Evolutionary conservation across 2,113 vertebrate species (phyloP).

Genomic region (Columbina picui): DNA sequence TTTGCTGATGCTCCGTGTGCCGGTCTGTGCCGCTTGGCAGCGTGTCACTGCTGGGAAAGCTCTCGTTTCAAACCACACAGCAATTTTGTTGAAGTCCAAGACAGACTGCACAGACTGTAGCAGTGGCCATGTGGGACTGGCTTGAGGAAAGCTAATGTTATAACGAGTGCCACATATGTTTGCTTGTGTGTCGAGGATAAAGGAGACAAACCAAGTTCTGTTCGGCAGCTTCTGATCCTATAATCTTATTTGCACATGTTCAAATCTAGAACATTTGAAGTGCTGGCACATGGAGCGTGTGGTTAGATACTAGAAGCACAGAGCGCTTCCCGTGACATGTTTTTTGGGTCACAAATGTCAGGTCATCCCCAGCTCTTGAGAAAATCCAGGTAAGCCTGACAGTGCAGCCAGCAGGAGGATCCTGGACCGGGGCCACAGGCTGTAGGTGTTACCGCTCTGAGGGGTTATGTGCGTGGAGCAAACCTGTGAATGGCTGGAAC

Average conservation of each 20-base stretch:
- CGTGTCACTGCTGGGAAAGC: neutral
- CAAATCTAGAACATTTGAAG: neutral
- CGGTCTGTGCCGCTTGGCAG: neutral
- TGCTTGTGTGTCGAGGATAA: neutral
- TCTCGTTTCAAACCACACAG: neutral
- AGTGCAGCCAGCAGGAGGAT: neutral
- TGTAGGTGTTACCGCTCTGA: neutral
- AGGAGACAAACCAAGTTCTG: neutral
- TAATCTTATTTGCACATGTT: neutral
- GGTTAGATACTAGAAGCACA: neutral
- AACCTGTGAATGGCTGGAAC: neutral
- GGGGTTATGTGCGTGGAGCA: neutral
- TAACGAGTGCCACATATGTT: neutral
- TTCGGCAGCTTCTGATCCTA: neutral
- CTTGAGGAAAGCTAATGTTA: neutral
- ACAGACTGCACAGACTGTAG: neutral
- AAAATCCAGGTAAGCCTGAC: neutral
- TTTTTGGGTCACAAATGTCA: accelerated
- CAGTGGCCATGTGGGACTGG: neutral
- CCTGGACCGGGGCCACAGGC: neutral
- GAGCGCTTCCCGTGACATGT: accelerated
- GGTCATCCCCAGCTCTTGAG: neutral
- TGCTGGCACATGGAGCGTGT: accelerated
- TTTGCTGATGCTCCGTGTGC: neutral
- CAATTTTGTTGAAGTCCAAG: neutral